These are phyloP conservation scores for Atrichornis clamosus DNA, from an alignment of 2,113 vertebrate genomes.

Conservation along the genomic window DNA sequence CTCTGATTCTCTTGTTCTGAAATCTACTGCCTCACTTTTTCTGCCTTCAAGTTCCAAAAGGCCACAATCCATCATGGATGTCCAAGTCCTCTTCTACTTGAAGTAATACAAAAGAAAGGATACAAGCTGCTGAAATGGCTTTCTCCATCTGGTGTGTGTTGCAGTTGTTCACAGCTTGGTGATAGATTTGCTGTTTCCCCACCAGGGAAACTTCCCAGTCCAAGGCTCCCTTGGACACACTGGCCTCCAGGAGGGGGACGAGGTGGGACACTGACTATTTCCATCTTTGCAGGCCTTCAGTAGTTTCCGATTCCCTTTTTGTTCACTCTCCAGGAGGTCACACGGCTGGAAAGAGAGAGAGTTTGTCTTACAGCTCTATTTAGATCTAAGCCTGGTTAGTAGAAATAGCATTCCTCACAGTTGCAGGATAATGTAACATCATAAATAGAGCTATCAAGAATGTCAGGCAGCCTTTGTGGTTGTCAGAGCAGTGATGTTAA, in stretches of 20 bases:
- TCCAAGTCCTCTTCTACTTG: neutral
- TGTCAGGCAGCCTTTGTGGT: conserved; percentile 66
- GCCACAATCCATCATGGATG: neutral
- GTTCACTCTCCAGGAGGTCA: neutral
- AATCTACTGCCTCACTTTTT: neutral
- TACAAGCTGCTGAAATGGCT: neutral
- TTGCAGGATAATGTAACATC: conserved; percentile 61
- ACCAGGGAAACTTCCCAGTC: neutral
- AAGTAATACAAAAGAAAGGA: neutral
- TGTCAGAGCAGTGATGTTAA: conserved; percentile 64
- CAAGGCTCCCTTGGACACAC: neutral
- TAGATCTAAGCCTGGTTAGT: conserved; percentile 39
- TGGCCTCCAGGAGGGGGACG: neutral
- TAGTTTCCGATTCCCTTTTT: neutral
- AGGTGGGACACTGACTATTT: neutral
- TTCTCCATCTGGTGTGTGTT: neutral
- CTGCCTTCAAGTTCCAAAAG: neutral
- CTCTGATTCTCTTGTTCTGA: neutral
- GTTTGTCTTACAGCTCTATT: conserved; percentile 39
- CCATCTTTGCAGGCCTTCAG: neutral
- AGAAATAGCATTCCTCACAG: conserved; percentile 45
- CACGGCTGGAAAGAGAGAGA: neutral
- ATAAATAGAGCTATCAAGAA: conserved; percentile 70
- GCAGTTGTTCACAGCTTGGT: neutral
- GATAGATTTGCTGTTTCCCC: neutral